A percentile compares a stretch with the other conserved stretches of the same genome.
phyloP scores from a whole-genome alignment of 2,888 invertebrate species.

The Sinotaia quadrata region DNA sequence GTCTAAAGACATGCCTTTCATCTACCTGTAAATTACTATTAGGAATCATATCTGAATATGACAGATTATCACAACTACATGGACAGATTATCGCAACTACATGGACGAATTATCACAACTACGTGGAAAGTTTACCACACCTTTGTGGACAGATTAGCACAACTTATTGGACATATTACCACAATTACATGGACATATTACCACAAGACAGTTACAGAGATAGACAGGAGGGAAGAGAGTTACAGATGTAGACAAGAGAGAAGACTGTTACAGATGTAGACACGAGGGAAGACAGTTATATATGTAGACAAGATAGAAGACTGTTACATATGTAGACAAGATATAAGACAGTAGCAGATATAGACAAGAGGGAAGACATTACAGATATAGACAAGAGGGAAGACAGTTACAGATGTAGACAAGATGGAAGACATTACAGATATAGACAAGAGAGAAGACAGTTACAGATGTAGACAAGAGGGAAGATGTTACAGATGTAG shows the following conservation, averaged over 20 bases:
- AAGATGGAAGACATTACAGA: too few relatives aligned
- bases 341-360: not conserved
- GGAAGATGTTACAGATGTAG: not conserved
- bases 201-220: not conserved
- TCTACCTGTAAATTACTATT: too few relatives aligned
- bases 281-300: not conserved
- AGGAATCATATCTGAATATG: too few relatives aligned
- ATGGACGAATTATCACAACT: too few relatives aligned
- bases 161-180: too few relatives aligned
- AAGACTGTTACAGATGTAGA: not conserved
- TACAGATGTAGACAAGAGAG: not conserved
- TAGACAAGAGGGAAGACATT: not conserved
- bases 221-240: not conserved
- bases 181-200: too few relatives aligned
- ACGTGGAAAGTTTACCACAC: too few relatives aligned
- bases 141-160: too few relatives aligned
- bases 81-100: too few relatives aligned
- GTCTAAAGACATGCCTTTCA: too few relatives aligned
- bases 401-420: not conserved
- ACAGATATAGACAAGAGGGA: not conserved
- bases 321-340: too few relatives aligned
- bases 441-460: not conserved
- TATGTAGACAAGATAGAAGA: not conserved
- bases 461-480: not conserved
- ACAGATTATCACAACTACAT: too few relatives aligned